phyloP scores from a whole-genome alignment of 2,888 invertebrate genomes.

The Lordiphosa andalusiaca region DNA sequence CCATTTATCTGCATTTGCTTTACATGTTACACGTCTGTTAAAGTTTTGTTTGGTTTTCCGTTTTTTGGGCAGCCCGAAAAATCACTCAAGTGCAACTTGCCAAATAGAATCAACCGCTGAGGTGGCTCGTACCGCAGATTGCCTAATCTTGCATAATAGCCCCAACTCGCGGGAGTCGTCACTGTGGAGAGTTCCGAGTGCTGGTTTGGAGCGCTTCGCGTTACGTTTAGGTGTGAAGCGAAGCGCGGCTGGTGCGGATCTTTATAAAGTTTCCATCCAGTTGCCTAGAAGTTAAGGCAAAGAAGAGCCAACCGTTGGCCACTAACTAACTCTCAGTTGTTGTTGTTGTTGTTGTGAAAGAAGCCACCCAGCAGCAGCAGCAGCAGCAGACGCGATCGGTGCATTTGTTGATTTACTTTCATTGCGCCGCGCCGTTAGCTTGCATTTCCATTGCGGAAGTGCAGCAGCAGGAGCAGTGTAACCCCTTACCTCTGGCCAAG shows the following conservation, averaged over 20 bases:
- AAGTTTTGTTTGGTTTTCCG: conserved; percentile 45
- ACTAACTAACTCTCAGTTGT: conserved; percentile 13
- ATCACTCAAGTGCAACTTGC: conserved; percentile 78
- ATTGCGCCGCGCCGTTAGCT: conserved; percentile 45
- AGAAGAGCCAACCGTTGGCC: conserved; percentile 10
- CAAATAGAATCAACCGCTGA: conserved; percentile 59
- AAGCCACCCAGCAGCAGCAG: conserved; percentile 16
- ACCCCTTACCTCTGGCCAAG: conserved; percentile 58
- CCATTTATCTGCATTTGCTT: conserved; percentile 62
- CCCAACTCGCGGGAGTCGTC: conserved; percentile 31
- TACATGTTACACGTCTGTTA: conserved; percentile 55
- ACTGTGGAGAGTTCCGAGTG: conserved; percentile 39
- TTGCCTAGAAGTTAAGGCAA: conserved; percentile 14
- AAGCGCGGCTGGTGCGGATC: conserved; percentile 75
- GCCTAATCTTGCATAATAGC: conserved; percentile 66
- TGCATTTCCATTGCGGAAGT: conserved; percentile 49
- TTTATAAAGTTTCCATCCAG: conserved; percentile 72
- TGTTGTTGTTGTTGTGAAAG: conserved; percentile 33
- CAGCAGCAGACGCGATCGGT: conserved; percentile 15
- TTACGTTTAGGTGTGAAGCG: conserved; percentile 77
- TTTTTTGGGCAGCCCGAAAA: conserved; percentile 67
- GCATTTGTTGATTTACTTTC: conserved; percentile 58
- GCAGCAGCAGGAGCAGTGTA: conserved; percentile 32
- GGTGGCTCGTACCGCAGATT: conserved; percentile 37
- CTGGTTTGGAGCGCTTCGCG: conserved; percentile 63